These are phyloP conservation scores for Tichodroma muraria DNA, from an alignment of 2,113 vertebrate genomes.

Conservation along the genomic window DNA sequence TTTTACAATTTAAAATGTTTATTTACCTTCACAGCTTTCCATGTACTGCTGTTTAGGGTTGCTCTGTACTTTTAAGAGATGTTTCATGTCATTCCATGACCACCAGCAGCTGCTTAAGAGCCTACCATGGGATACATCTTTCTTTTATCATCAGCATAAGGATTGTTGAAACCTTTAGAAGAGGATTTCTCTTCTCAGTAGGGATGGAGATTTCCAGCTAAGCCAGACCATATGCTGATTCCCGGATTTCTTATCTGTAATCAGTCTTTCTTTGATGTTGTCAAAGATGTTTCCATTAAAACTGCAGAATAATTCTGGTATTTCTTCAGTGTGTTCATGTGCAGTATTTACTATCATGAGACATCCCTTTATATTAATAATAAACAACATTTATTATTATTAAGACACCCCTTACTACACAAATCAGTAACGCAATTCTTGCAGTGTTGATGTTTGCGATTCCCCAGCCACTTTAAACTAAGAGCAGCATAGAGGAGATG, in stretches of 20 bases:
- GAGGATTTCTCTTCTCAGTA: conserved; percentile 8
- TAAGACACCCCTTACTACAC: not conserved
- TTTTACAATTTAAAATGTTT: not conserved
- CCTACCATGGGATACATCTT: not conserved
- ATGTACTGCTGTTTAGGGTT: not conserved
- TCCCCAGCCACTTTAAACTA: not conserved
- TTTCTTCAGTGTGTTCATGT: not conserved
- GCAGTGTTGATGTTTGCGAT: not conserved
- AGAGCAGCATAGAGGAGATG: not conserved
- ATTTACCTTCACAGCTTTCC: not conserved
- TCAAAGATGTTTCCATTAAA: not conserved
- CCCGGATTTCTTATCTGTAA: not conserved
- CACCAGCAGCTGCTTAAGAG: not conserved
- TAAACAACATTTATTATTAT: too few relatives aligned
- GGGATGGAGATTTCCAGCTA: conserved; percentile 15
- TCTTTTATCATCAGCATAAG: not conserved
- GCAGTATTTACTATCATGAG: not conserved
- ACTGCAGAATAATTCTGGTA: not conserved
- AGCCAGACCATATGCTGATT: conserved; percentile 30
- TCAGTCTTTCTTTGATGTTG: not conserved
- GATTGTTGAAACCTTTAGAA: not conserved
- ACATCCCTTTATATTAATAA: too few relatives aligned
- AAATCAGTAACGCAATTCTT: not conserved
- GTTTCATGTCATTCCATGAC: not conserved
- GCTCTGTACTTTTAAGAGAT: not conserved